These are phyloP conservation scores for Drosophila paucipuncta DNA, from an alignment of 2,888 invertebrate genomes.

Conservation along the genomic window DNA sequence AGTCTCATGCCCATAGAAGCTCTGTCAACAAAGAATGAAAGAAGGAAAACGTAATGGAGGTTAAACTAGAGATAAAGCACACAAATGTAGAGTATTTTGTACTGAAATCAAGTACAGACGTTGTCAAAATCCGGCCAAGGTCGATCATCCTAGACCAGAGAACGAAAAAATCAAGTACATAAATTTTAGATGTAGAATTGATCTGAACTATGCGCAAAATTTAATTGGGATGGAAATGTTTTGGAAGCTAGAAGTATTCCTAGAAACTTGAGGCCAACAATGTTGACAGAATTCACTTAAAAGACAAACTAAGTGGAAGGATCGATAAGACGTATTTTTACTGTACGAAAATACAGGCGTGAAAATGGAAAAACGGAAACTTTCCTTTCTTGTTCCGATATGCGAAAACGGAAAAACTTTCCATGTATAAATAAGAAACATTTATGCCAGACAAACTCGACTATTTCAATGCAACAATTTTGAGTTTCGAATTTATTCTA, in stretches of 20 bases:
- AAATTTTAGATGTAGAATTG: constrained; percentile 11
- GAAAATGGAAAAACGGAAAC: neutral
- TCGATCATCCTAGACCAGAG: constrained; percentile 13
- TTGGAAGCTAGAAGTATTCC: neutral
- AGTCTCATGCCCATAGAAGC: constrained; percentile 95
- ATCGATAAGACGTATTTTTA: neutral
- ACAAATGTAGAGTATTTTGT: neutral
- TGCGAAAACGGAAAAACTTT: neutral
- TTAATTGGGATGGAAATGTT: constrained; percentile 1
- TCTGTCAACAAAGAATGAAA: constrained; percentile 86
- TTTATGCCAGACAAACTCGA: neutral
- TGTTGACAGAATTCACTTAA: neutral
- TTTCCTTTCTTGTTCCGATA: neutral
- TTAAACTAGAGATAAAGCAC: neutral
- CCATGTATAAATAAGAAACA: neutral
- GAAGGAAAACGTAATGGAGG: neutral
- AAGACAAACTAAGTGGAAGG: neutral
- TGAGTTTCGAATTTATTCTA: neutral
- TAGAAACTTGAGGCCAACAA: neutral
- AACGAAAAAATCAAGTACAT: constrained; percentile 72
- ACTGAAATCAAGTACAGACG: constrained; percentile 86
- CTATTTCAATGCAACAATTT: neutral
- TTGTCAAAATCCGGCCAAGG: constrained; percentile 81
- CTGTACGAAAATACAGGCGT: too few species aligned
- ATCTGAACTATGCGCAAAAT: constrained; percentile 4